Conservation (phyloP, 2,888 invertebrate genomes). For the Agonopterix heracliana region DNA sequence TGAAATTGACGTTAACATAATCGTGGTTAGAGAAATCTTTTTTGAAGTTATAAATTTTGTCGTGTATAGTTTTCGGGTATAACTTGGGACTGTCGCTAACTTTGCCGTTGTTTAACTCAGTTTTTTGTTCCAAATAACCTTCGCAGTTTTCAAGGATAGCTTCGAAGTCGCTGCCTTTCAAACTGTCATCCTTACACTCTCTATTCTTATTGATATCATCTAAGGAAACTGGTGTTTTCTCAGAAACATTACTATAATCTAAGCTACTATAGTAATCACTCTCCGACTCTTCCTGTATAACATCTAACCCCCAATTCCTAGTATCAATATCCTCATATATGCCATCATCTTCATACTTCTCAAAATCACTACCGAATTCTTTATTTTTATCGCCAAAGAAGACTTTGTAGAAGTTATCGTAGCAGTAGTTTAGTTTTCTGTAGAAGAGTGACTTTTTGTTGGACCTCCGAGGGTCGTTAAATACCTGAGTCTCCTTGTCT, state of each 20-base stretch:
- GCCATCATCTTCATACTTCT: constrained; percentile 47
- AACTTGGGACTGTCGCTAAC: constrained; percentile 32
- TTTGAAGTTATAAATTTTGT: constrained; percentile 64
- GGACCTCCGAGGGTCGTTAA: constrained; percentile 6
- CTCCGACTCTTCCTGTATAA: constrained; percentile 67
- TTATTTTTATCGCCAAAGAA: constrained; percentile 52
- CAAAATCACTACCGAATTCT: constrained; percentile 46
- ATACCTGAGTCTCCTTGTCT: constrained; percentile 85
- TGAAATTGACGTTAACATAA: constrained; percentile 53
- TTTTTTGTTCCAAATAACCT: constrained; percentile 24
- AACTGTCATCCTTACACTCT: constrained; percentile 18
- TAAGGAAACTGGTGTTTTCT: constrained; percentile 18
- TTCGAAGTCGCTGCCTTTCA: constrained; percentile 29
- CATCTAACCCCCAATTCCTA: constrained; percentile 53
- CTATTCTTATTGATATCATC: constrained; percentile 26
- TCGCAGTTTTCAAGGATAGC: constrained; percentile 46
- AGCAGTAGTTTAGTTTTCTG: constrained; percentile 66
- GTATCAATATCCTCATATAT: constrained; percentile 60
- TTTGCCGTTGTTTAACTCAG: neutral
- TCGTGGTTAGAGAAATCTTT: constrained; percentile 61
- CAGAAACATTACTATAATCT: constrained; percentile 52
- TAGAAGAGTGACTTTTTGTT: constrained; percentile 58
- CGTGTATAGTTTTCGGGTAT: constrained; percentile 50
- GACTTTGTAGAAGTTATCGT: constrained; percentile 66
- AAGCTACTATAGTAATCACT: constrained; percentile 67